A percentile compares a stretch with the other conserved stretches of the same genome.
Evolutionary conservation across 1,140 invertebrate species (phyloP).

Genomic region (Drosophila obscura): DNA sequence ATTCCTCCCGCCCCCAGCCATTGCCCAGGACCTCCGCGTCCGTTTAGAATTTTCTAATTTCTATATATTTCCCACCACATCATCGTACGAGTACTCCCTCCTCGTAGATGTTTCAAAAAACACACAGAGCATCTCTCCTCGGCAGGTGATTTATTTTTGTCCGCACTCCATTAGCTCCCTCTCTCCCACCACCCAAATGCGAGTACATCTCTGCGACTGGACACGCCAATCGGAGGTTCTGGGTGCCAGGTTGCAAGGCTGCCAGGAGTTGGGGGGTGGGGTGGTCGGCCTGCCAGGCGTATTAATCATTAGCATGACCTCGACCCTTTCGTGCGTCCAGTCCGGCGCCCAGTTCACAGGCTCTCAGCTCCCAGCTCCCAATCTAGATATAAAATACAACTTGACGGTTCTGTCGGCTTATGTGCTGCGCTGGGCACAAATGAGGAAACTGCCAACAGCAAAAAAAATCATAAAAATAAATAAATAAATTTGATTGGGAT

Average conservation of each 20-base stretch:
- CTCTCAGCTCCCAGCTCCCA: neutral
- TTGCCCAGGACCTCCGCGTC: neutral
- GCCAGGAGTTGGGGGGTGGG: too few relatives aligned
- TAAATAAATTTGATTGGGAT: constrained; percentile 79
- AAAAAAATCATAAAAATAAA: constrained; percentile 76
- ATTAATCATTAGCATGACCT: constrained; percentile 79
- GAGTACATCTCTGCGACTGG: constrained; percentile 27
- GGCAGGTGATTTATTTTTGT: constrained; percentile 56
- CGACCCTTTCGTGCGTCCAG: constrained; percentile 59
- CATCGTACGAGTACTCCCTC: constrained; percentile 4
- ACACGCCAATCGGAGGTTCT: constrained; percentile 20
- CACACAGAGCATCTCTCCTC: constrained; percentile 1
- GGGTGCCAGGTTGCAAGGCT: too few relatives aligned
- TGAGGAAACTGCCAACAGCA: constrained; percentile 71
- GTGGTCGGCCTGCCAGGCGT: constrained; percentile 24
- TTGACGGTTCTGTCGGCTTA: constrained; percentile 59
- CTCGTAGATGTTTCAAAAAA: too few relatives aligned
- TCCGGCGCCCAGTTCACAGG: neutral
- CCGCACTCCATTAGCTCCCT: constrained; percentile 51
- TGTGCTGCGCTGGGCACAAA: constrained; percentile 67
- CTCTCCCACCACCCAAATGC: constrained; percentile 5
- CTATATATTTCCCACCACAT: constrained; percentile 40
- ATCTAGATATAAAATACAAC: constrained; percentile 16
- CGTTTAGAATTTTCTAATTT: constrained; percentile 50
- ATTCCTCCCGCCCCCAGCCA: neutral